phyloP scores from a whole-genome alignment of 1,140 invertebrate genomes.

The Cryptotermes secundus region DNA sequence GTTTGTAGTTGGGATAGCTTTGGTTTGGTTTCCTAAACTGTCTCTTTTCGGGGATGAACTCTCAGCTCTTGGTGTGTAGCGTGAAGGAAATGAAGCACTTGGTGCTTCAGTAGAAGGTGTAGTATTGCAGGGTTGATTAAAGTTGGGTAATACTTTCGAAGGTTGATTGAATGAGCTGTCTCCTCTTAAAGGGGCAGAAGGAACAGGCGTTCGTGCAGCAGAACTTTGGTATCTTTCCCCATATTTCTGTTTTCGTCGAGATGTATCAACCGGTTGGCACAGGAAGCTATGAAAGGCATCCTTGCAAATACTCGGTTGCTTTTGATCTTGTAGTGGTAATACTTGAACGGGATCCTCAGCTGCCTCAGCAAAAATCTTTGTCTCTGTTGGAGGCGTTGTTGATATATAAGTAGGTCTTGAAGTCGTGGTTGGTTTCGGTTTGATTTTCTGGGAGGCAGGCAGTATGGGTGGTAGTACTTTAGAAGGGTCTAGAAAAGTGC shows the following conservation, averaged over 20 bases:
- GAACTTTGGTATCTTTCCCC: neutral
- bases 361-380: neutral
- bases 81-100: neutral
- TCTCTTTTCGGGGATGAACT: no score
- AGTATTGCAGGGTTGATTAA: neutral
- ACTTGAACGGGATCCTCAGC: neutral
- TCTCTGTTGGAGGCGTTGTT: neutral
- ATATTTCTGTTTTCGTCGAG: constrained; percentile 3
- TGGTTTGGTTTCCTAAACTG: neutral
- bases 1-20: neutral
- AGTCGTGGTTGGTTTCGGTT: neutral
- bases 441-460: neutral
- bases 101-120: neutral
- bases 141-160: constrained; percentile 3
- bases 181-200: neutral
- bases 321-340: neutral
- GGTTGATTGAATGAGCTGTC: constrained; percentile 6
- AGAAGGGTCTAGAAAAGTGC: neutral
- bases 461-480: neutral
- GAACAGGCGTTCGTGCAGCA: neutral
- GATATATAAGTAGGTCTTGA: neutral
- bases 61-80: neutral
- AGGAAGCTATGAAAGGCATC: constrained; percentile 22
- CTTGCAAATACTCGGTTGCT: neutral
- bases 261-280: neutral